These are phyloP conservation scores for Cheirogaleus major DNA, from an alignment of 2,797 vertebrate genomes.

Conservation along the genomic window DNA sequence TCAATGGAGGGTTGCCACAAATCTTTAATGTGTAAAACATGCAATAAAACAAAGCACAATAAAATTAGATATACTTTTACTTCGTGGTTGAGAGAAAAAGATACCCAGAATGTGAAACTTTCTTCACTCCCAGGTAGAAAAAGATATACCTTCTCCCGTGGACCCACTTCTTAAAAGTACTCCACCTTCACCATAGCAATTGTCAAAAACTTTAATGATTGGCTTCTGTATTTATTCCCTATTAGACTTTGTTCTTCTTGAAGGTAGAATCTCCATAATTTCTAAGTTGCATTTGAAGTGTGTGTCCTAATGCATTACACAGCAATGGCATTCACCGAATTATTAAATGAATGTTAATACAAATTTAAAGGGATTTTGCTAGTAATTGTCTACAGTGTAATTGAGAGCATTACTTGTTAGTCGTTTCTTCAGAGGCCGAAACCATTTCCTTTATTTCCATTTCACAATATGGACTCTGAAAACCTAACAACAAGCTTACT, in stretches of 20 bases:
- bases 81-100: neutral
- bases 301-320: neutral
- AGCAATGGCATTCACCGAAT: neutral
- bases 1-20: neutral
- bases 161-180: neutral
- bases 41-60: neutral
- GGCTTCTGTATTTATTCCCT: neutral
- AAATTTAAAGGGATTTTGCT: neutral
- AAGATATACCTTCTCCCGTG: neutral
- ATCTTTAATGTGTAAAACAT: neutral
- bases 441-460: constrained; percentile 49
- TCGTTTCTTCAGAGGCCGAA: neutral
- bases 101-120: fast-evolving
- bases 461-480: constrained; percentile 50
- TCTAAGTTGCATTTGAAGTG: neutral
- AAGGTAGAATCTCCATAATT: neutral
- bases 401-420: neutral
- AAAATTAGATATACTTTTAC: neutral
- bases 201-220: neutral
- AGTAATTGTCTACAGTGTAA: neutral
- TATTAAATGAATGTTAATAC: neutral
- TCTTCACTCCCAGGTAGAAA: neutral
- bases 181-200: neutral
- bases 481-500: constrained; percentile 65
- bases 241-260: neutral